Conservation (phyloP, 1,140 invertebrate species). For the Sesamia nonagrioides region DNA sequence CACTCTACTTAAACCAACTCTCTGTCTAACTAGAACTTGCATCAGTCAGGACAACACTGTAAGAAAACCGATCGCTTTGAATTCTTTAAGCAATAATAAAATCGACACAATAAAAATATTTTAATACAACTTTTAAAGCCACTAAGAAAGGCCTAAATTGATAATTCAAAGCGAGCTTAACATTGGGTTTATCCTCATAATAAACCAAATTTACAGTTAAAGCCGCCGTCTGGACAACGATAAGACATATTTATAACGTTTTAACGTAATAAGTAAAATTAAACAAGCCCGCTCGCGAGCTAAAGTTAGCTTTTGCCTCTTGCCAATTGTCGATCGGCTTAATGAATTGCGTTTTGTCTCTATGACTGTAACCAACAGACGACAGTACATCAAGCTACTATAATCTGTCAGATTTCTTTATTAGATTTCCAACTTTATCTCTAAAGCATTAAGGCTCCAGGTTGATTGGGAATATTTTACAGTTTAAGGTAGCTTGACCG, state of each 20-base stretch:
- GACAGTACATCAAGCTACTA: too few relatives aligned
- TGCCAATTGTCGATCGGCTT: constrained; percentile 33
- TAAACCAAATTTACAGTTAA: constrained; percentile 46
- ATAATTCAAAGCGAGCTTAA: constrained; percentile 16
- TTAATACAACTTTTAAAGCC: not conserved
- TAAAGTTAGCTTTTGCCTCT: constrained; percentile 43
- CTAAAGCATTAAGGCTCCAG: too few relatives aligned
- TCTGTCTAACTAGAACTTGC: too few relatives aligned
- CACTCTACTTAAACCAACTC: too few relatives aligned
- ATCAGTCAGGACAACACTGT: too few relatives aligned
- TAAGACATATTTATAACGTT: constrained; percentile 47
- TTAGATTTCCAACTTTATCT: too few relatives aligned
- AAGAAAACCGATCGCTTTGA: too few relatives aligned
- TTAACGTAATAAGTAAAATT: constrained; percentile 43
- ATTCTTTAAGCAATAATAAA: too few relatives aligned
- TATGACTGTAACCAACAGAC: constrained; percentile 2
- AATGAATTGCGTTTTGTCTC: constrained; percentile 32
- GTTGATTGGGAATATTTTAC: too few relatives aligned
- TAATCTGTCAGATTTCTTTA: too few relatives aligned
- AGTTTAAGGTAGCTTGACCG: too few relatives aligned
- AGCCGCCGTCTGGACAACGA: constrained; percentile 35
- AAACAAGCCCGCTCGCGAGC: constrained; percentile 25
- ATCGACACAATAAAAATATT: not conserved
- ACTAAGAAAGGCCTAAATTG: not conserved
- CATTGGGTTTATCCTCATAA: constrained; percentile 28